These are phyloP conservation scores for Trinectes maculatus DNA, from an alignment of 2,113 vertebrate species.

Conservation along the genomic window DNA sequence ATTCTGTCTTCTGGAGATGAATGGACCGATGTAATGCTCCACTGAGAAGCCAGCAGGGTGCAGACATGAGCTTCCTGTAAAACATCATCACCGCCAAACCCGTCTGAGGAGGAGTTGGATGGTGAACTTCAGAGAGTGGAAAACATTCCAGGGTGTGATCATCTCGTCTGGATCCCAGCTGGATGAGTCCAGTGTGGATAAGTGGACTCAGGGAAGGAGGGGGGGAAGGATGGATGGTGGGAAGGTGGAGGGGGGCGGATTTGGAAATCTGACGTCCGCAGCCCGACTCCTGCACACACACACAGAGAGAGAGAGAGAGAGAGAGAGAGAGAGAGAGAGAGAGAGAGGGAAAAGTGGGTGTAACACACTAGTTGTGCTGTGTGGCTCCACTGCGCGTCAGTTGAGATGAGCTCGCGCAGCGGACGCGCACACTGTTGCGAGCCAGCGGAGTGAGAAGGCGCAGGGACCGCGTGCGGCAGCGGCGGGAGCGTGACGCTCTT, in stretches of 20 bases:
- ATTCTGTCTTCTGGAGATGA: not conserved
- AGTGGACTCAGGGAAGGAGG: conserved; percentile 5
- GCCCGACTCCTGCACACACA: conserved; percentile 54
- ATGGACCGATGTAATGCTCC: conserved; percentile 42
- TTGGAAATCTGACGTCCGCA: conserved; percentile 63
- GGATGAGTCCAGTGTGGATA: not conserved
- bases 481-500: conserved; percentile 66
- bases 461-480: conserved; percentile 66
- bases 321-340: too few relatives aligned
- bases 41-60: conserved; percentile 89
- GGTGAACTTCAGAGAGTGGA: conserved; percentile 38
- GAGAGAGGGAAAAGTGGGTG: conserved; percentile 63
- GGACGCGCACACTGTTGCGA: conserved; percentile 73
- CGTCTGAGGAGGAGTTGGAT: conserved; percentile 47
- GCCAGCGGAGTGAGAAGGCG: conserved; percentile 72
- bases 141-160: conserved; percentile 13
- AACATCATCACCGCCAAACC: conserved; percentile 49
- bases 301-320: too few relatives aligned
- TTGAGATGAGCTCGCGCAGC: conserved; percentile 77
- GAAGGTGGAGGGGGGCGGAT: too few relatives aligned
- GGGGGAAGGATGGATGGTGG: not conserved
- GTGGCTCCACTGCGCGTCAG: conserved; percentile 60
- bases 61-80: conserved; percentile 89
- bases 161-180: not conserved
- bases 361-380: conserved; percentile 65